Evolutionary conservation across 2,797 vertebrate genomes (phyloP), one percentile per base, ranked within the genome.

Genomic region (Cercopithecus mitis): DNA sequence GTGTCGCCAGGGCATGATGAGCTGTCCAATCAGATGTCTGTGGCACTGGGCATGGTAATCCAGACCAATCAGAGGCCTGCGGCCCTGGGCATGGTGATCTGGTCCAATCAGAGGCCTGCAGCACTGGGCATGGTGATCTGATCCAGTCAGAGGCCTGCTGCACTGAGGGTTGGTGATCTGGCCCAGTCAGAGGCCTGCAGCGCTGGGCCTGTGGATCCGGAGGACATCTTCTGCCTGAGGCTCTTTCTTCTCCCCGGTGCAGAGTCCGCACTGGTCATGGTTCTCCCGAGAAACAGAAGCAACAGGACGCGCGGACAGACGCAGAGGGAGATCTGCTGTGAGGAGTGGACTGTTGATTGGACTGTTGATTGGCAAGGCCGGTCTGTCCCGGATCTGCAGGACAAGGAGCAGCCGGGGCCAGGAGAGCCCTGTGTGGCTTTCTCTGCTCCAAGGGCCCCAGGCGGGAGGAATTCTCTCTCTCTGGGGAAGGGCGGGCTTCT

Each of bases 281-380:
- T 57, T 75, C 39, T 52, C 45, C 73, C 15, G 41, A 76, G 41
- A 43, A 76, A 36, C 73, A 76, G 41, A 76, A 76, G 13, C 13
- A 0, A 7, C 1, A 33, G 70, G 41, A 0, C 3, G 4, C 1
- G 9, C 17, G 9, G 20, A 43, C 8, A 25, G 17, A 0, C 4
- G 7, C 43, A 9, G 50, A 50, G 7, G 24, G 64, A 30, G 61
- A 6, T 1, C 3, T 27, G 8, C 11, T 30, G 0, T 1, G 7
- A 22, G 52, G 61, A 7, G 0, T 2, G 1, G 1, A 24, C 20
- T 41, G 7, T 19, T 2, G 2, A 36, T 0, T 1, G 1, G 1
- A 24, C 20, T 41, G 7, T 20, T 2, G 2, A 36, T 3, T 1
- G 15, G 15, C 19, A 39, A 15, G 12, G 39, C 79, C 4, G 20